Evolutionary conservation across 2,797 vertebrate genomes (phyloP).

Genomic region (Mormyrus proboscirostris): DNA sequence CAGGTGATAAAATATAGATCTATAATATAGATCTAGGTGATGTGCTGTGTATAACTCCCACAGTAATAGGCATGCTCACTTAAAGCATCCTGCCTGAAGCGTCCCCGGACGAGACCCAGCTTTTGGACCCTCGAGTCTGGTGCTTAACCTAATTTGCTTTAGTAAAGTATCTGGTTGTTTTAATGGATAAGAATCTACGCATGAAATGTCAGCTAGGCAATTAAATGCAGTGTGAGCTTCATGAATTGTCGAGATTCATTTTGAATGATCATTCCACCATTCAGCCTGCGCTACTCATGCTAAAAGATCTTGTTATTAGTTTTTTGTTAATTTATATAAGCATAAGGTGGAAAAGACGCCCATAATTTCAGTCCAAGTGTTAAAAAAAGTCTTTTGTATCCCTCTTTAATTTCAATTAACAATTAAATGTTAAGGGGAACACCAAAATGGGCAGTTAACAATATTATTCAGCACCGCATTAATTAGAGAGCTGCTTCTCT

Average conservation of each 20-base stretch:
- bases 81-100: neutral
- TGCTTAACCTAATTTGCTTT: slow-evolving; percentile 1
- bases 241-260: neutral
- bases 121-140: neutral
- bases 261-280: neutral
- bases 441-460: neutral
- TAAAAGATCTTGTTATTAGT: neutral
- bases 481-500: neutral
- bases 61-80: neutral
- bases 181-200: neutral
- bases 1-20: slow-evolving; percentile 4
- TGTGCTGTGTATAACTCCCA: neutral
- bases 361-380: neutral
- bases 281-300: neutral
- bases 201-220: neutral
- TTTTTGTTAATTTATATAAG: neutral
- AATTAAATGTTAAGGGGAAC: neutral
- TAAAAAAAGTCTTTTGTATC: neutral
- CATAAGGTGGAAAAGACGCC: neutral
- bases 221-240: neutral
- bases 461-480: neutral
- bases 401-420: neutral
- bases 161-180: neutral
- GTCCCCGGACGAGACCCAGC: neutral
- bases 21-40: neutral